These are phyloP conservation scores for Pararge aegeria DNA, from an alignment of 1,140 invertebrate genomes.

Conservation along the genomic window DNA sequence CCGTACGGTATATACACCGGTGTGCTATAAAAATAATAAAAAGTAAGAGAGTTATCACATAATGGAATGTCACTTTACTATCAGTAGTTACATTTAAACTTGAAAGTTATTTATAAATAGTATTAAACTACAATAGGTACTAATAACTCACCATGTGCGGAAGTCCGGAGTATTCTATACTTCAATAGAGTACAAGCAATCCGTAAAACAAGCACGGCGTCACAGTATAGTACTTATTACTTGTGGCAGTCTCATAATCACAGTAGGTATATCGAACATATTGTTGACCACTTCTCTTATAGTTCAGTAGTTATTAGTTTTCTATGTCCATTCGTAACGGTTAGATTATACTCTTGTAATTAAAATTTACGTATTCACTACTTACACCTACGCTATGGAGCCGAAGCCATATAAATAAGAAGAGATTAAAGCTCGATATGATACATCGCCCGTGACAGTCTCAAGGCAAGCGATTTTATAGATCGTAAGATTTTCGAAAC, in stretches of 20 bases:
- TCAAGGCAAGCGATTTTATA: constrained; percentile 33
- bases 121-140: not conserved
- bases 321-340: constrained; percentile 30
- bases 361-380: constrained; percentile 22
- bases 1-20: no score
- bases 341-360: constrained; percentile 22
- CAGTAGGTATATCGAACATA: not conserved
- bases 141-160: not conserved
- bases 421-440: constrained; percentile 43
- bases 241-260: constrained; percentile 7
- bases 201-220: not conserved
- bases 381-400: constrained; percentile 26
- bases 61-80: not conserved
- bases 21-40: no score
- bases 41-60: not conserved
- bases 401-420: constrained; percentile 44
- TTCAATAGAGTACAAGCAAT: not conserved
- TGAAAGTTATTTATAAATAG: not conserved
- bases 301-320: constrained; percentile 39
- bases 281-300: constrained; percentile 34
- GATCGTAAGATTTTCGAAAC: constrained; percentile 42
- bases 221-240: constrained; percentile 6
- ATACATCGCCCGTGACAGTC: constrained; percentile 36
- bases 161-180: not conserved
- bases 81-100: not conserved